Evolutionary conservation across 2,797 vertebrate species (phyloP), one percentile per base, ranked within the genome.

Genomic region (Falco concolor): DNA sequence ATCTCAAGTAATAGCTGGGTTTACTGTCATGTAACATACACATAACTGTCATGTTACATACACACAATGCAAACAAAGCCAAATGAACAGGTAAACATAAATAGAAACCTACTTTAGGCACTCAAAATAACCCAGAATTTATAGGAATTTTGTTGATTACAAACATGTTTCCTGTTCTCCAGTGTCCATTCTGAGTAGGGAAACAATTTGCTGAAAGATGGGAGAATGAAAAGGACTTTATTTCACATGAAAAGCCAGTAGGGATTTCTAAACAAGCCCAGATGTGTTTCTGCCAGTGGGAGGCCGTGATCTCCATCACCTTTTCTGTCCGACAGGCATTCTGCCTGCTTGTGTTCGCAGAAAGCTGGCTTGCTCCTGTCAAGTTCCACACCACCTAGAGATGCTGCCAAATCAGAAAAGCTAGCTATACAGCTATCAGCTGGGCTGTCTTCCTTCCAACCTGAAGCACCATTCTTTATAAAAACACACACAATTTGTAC

Each of bases 171-270:
- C 88, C 74, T 90, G 53, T 83, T 93, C 70, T 87, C 45, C 52
- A 32, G 36, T 44, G 28, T 67, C 44, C 47, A 38, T 54, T 93
- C 61, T 52, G 54, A 87, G 34, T 38, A 93, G 60, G 45, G 63
- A 89, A 96, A 91, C 57, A 67, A 75, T 70, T 70, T 90, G 85
- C 75, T 87, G 73, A 84, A 95, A 97, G 85, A 88, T 74, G 69
- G 36, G 47, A 86, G 59, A 95, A 82, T 54, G 72, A 91, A 87
- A 94, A 87, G 49, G 47, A 80, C 64, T 95, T 95, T 72, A 80
- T 82, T 93, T 65, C 63, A 78, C 53, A 74, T 40, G 76, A 89
- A 88, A 95, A 90, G 68, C 24, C n/a, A 93, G 44, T 47, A 53
- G 73, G 36, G 81, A 70, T 87, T 91, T 94, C 86, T 79, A 85